These are phyloP conservation scores for Haliclona indistincta DNA, from an alignment of 37 sponge, comb jelly and placozoan species.

Conservation along the genomic window DNA sequence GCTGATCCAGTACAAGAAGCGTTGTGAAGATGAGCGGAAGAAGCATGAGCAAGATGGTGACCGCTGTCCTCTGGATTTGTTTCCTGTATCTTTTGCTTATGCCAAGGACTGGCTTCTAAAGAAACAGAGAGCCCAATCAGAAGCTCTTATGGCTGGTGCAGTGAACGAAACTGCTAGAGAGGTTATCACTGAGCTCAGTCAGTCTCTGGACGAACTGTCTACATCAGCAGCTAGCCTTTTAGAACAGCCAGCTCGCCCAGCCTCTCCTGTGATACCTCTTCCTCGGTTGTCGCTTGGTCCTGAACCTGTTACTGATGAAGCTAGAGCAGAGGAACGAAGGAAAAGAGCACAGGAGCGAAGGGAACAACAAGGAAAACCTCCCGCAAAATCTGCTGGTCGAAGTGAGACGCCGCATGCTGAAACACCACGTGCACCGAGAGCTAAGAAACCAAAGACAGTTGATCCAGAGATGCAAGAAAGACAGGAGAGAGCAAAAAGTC, in stretches of 20 bases:
- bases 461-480: slow-evolving; percentile 43
- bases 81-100: not conserved
- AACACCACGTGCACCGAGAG: not conserved
- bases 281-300: slow-evolving; percentile 45
- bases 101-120: not conserved
- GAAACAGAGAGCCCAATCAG: slow-evolving; percentile 39
- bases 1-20: slow-evolving; percentile 18
- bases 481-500: slow-evolving; percentile 23
- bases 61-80: not conserved
- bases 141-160: slow-evolving; percentile 15
- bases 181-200: slow-evolving; percentile 38
- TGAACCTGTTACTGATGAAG: slow-evolving; percentile 35
- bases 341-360: slow-evolving; percentile 32
- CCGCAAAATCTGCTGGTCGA: no score
- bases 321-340: slow-evolving; percentile 38
- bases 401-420: no score
- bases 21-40: slow-evolving; percentile 12
- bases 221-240: slow-evolving; percentile 37
- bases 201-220: slow-evolving; percentile 44
- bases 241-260: slow-evolving; percentile 48
- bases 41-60: not conserved
- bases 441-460: slow-evolving; percentile 24
- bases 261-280: slow-evolving; percentile 38
- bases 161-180: slow-evolving; percentile 24
- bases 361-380: no score